A percentile compares a stretch with the other conserved stretches of the same genome.
These are phyloP conservation scores for Spatula versicolor DNA, from an alignment of 2,797 vertebrate species.

Conservation along the genomic window DNA sequence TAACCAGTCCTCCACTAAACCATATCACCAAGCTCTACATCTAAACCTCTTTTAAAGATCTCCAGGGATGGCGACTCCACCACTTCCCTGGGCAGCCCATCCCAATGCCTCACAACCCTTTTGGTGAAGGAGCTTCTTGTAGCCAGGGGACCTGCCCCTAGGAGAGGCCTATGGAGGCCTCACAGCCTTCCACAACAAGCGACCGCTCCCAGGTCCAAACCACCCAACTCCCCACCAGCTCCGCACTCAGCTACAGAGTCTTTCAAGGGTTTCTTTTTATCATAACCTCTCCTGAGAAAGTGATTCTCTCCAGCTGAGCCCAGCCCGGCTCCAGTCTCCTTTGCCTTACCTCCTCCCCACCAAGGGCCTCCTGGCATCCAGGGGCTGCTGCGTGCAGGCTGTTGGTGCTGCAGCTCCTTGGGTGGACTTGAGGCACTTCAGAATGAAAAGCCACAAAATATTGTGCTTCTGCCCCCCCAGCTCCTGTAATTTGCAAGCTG, in stretches of 20 bases:
- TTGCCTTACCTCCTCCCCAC: background rate
- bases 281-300: slow-evolving; percentile 30
- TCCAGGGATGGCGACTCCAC: too few species aligned
- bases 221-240: background rate
- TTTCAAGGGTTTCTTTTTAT: slow-evolving; percentile 54
- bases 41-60: too few species aligned
- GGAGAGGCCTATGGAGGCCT: background rate
- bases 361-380: accelerated
- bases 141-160: background rate
- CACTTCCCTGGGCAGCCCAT: too few species aligned
- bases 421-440: background rate
- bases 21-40: too few species aligned
- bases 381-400: accelerated
- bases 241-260: background rate
- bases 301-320: slow-evolving; percentile 53
- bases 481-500: background rate
- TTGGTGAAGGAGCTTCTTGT: too few species aligned
- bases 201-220: background rate
- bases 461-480: background rate
- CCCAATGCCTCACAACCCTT: too few species aligned
- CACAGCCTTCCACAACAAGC: background rate
- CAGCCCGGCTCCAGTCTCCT: background rate
- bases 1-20: too few species aligned
- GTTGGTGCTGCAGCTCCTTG: accelerated
- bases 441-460: background rate